Percentiles rank a stretch among this genome's conserved stretches.
Evolutionary conservation across 2,888 invertebrate genomes (phyloP).

Genomic region (Eristalinus aeneus): DNA sequence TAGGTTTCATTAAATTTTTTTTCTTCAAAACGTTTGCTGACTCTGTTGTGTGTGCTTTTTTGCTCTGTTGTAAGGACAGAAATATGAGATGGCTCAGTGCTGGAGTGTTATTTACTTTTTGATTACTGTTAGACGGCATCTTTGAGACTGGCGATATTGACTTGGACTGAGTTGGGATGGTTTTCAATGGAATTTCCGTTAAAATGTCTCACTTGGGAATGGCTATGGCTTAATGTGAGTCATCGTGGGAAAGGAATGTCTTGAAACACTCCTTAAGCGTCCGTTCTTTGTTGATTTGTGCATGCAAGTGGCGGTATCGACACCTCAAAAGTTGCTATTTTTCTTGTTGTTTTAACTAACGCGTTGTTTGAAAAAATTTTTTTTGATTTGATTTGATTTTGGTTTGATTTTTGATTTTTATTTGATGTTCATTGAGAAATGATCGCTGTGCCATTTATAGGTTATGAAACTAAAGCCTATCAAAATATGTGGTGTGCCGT

Average conservation of each 20-base stretch:
- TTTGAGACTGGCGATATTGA: constrained; percentile 1
- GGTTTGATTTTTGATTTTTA: too few species aligned
- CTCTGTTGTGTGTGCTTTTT: neutral
- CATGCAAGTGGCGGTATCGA: too few species aligned
- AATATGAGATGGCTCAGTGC: constrained; percentile 26
- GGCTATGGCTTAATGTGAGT: neutral
- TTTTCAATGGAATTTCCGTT: neutral
- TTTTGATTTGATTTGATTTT: too few species aligned
- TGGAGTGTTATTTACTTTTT: constrained; percentile 15
- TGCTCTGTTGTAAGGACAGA: constrained; percentile 10
- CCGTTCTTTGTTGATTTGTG: too few species aligned
- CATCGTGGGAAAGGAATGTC: neutral
- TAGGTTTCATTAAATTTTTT: constrained; percentile 57
- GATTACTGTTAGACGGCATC: constrained; percentile 21
- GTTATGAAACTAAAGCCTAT: too few species aligned
- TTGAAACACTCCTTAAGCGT: too few species aligned
- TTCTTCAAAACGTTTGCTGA: constrained; percentile 12
- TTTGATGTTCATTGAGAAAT: too few species aligned
- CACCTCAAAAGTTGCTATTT: too few species aligned
- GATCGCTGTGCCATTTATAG: too few species aligned
- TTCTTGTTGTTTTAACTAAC: too few species aligned
- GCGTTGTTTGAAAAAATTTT: too few species aligned
- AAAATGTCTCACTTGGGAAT: neutral
- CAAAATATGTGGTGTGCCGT: too few species aligned
- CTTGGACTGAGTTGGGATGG: neutral